phyloP scores from a whole-genome alignment of 2,113 vertebrate genomes.

The Tachycineta bicolor region DNA sequence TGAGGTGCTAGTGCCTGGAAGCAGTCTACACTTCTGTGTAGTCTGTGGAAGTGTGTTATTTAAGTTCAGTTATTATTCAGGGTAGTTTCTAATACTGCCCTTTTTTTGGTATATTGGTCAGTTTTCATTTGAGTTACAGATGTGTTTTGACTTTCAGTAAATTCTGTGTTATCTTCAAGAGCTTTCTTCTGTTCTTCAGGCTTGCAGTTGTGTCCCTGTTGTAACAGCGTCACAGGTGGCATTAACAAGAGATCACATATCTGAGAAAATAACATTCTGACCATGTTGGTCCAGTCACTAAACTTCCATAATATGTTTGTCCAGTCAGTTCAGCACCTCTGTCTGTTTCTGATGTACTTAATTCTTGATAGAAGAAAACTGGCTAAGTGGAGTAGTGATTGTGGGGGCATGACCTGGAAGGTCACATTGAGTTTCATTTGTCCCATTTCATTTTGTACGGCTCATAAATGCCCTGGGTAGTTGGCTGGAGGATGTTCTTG shows the following conservation, averaged over 20 bases:
- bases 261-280: background rate
- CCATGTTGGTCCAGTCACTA: background rate
- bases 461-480: background rate
- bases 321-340: background rate
- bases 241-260: background rate
- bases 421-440: background rate
- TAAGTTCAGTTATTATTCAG: background rate
- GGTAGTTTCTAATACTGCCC: background rate
- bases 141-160: background rate
- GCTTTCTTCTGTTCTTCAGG: background rate
- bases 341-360: background rate
- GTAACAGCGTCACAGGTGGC: fast-evolving
- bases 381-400: background rate
- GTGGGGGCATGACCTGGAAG: background rate
- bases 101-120: background rate
- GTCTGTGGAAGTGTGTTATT: background rate
- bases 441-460: background rate
- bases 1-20: background rate
- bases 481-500: background rate
- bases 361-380: background rate
- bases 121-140: background rate
- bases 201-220: background rate
- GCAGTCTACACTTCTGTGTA: background rate
- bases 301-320: background rate
- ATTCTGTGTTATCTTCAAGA: background rate